A percentile compares a stretch with the other conserved stretches of the same genome.
These are phyloP conservation scores for Cheilosia vulpina DNA, from an alignment of 2,888 invertebrate genomes.

Conservation along the genomic window DNA sequence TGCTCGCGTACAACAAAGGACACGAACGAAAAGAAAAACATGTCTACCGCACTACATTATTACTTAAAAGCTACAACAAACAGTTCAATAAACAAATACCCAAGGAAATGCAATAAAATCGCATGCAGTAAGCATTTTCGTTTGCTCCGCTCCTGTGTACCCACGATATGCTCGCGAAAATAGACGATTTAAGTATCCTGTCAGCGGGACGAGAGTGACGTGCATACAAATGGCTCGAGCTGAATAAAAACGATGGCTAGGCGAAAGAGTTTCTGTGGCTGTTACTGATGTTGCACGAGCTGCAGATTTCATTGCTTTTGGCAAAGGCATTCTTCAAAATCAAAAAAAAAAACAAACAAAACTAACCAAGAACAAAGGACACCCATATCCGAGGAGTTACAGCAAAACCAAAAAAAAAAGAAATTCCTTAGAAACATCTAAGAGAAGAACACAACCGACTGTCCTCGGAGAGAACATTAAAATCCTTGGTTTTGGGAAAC, in stretches of 20 bases:
- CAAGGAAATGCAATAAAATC: conserved; percentile 71
- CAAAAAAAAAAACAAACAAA: conserved; percentile 5
- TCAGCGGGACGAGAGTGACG: conserved; percentile 73
- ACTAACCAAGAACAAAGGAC: conserved; percentile 43
- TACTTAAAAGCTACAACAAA: conserved; percentile 49
- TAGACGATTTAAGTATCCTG: conserved; percentile 73
- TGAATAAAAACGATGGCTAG: conserved; percentile 46
- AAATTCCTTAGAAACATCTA: conserved; percentile 37
- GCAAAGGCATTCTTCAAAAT: conserved; percentile 60
- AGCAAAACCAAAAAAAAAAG: conserved; percentile 12
- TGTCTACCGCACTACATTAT: conserved; percentile 17
- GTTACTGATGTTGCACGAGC: conserved; percentile 62
- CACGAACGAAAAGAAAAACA: conserved; percentile 19
- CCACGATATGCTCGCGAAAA: conserved; percentile 63
- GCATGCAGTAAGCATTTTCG: conserved; percentile 63
- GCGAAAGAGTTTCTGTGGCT: conserved; percentile 28
- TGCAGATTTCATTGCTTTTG: conserved; percentile 59
- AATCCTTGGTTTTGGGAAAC: conserved; percentile 73
- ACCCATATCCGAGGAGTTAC: conserved; percentile 22
- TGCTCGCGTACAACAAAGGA: conserved; percentile 31
- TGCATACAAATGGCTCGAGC: conserved; percentile 64
- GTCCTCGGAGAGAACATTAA: conserved; percentile 57
- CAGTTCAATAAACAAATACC: conserved; percentile 72
- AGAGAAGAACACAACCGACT: conserved; percentile 1
- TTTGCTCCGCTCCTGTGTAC: conserved; percentile 9